Base-by-base conservation (phyloP, 2,113 vertebrate species). In the Pao palembangensis region DNA sequence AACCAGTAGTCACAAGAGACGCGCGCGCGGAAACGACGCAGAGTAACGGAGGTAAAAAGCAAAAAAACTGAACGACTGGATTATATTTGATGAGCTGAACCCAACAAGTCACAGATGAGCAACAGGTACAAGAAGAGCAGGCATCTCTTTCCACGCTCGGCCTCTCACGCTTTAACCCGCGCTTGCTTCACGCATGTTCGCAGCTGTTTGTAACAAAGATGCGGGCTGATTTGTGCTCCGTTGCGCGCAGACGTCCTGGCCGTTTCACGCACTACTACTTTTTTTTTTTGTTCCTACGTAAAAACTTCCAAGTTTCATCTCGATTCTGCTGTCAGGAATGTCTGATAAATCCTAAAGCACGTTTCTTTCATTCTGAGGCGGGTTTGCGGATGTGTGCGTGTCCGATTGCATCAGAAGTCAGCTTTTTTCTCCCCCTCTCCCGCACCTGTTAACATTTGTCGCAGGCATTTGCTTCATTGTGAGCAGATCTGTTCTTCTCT, bases 361-460 rank as follows among this genome's bases (percentile, higher is more conserved):
- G 44, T 50, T 51, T 61, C 5, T 49, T 16, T 47, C 23, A 18
- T 43, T 18, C 2, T 31, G 65, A 28, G 55, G 46, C 1, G 56
- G 46, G 66, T 61, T 38, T 31, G 44, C 65, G 21, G 38, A 21
- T 43, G 55, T 19, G 12, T 34, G 61, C 23, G 62, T 51, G 19
- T 51, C 8, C 19, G 63, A 50, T 71, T 77, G 77, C 77, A 75
- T 67, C 71, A 73, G 56, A 65, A 73, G 65, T 53, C 56, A 2
- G 64, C 18, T 68, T 8, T 19, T 41, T 63, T 16, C 19, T 12
- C 25, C 53, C 58, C 17, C 44, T 47, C 44, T 16, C 44, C 62
- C 51, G 82, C 89, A 88, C 87, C 87, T 89, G 88, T 88, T 87
- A 79, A 74, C 81, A 76, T 85, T 85, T 82, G 76, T 85, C 79